A percentile compares a stretch with the other conserved stretches of the same genome.
Evolutionary conservation across 2,113 vertebrate genomes (phyloP).

Genomic region (Notiomystis cincta): DNA sequence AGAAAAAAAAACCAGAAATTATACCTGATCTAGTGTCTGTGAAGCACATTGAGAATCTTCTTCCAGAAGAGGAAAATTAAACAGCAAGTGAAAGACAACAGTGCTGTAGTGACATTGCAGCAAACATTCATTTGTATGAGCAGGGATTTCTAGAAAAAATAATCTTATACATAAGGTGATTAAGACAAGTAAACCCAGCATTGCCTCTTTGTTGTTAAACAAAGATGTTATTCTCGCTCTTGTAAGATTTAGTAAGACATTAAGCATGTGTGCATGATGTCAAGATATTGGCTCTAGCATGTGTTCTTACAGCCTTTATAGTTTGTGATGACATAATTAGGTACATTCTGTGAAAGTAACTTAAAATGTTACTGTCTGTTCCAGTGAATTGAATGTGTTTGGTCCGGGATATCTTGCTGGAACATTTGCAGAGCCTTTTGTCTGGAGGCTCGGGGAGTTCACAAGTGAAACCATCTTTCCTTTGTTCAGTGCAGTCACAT

Average conservation of each 20-base stretch:
- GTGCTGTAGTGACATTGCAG: slow-evolving; percentile 28
- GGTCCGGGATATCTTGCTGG: slow-evolving; percentile 24
- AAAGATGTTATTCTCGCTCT: slow-evolving; percentile 69
- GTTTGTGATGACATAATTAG: slow-evolving; percentile 68
- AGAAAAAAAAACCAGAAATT: neutral
- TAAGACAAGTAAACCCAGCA: slow-evolving; percentile 57
- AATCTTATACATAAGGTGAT: slow-evolving; percentile 54
- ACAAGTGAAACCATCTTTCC: slow-evolving; percentile 19
- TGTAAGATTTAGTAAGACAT: slow-evolving; percentile 55
- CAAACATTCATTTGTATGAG: slow-evolving; percentile 29
- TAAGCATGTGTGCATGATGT: slow-evolving; percentile 67
- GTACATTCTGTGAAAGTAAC: slow-evolving; percentile 59
- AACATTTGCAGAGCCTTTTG: slow-evolving; percentile 12
- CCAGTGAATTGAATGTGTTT: neutral
- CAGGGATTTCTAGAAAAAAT: slow-evolving; percentile 48
- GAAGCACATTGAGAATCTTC: neutral
- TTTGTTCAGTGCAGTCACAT: neutral
- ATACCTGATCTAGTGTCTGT: neutral
- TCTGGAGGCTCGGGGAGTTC: neutral
- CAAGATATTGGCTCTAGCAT: slow-evolving; percentile 64
- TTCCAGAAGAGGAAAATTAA: slow-evolving; percentile 41
- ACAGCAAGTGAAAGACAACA: slow-evolving; percentile 10
- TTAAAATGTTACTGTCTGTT: slow-evolving; percentile 58
- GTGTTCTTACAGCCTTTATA: slow-evolving; percentile 53
- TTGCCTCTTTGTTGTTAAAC: slow-evolving; percentile 65